These are phyloP conservation scores for Eilema caniola DNA, from an alignment of 2,888 invertebrate genomes.

Conservation along the genomic window DNA sequence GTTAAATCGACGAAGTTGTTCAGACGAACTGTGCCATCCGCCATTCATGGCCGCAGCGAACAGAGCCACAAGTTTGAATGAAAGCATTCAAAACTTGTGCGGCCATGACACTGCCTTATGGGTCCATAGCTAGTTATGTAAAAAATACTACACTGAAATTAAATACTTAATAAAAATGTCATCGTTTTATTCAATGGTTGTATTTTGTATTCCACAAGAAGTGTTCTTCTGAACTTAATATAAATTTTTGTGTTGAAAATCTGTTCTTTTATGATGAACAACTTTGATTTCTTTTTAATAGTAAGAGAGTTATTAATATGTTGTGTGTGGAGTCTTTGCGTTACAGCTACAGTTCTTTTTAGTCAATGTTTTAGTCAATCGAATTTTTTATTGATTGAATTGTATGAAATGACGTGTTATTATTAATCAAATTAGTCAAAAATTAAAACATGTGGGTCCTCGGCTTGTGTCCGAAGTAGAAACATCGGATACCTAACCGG, in stretches of 20 bases:
- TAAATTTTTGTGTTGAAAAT: neutral
- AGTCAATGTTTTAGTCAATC: too few relatives aligned
- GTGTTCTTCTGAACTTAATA: neutral
- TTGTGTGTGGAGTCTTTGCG: too few relatives aligned
- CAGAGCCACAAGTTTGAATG: slow-evolving; percentile 73
- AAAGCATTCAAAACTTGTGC: slow-evolving; percentile 76
- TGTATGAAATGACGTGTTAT: too few relatives aligned
- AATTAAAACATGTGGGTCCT: too few relatives aligned
- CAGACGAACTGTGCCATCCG: slow-evolving; percentile 69
- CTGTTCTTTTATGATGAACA: too few relatives aligned
- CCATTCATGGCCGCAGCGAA: slow-evolving; percentile 68
- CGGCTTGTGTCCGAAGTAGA: too few relatives aligned
- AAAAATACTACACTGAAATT: slow-evolving; percentile 36
- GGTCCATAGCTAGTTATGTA: slow-evolving; percentile 18
- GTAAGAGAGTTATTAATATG: too few relatives aligned
- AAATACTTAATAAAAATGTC: slow-evolving; percentile 6
- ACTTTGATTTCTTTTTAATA: too few relatives aligned
- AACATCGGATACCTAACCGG: too few relatives aligned
- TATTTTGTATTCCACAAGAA: neutral
- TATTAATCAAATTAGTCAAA: too few relatives aligned
- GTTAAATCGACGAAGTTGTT: slow-evolving; percentile 77
- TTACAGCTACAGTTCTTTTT: too few relatives aligned
- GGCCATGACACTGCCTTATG: slow-evolving; percentile 38
- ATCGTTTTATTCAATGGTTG: neutral
- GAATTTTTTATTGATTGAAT: too few relatives aligned